Evolutionary conservation across 2,888 invertebrate genomes (phyloP), one percentile per base, ranked within the genome.

Genomic region (Pardosa pseudoannulata): DNA sequence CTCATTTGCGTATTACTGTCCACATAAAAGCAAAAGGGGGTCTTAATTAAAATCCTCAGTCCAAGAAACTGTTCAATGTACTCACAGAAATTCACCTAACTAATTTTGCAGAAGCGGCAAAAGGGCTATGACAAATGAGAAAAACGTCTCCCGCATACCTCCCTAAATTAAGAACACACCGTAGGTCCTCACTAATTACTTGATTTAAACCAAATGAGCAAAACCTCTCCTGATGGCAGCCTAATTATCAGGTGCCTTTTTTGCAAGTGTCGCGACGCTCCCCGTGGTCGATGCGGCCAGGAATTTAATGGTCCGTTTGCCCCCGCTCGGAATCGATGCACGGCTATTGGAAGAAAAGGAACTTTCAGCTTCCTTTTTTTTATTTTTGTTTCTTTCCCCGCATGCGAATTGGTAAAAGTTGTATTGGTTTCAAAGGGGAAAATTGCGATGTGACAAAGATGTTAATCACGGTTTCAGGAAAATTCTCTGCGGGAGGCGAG

Each of bases 171-270:
- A 85, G 83, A 78, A 85, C 83, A 78, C 73, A 62, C 41, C 75
- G 50, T 32, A 72, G 72, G 71, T 67, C 72, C 50, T 50, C 78
- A 75, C 78, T 78, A 78, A 85, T 78, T 85, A 78, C 78, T 78
- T 78, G 72, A 85, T 85, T 85, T 73, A 68, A 85, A 78, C 83
- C 78, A 85, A 85, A 85, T 85, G 83, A 85, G 83, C 83, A 83
- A 83, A 83, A 83, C 73, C 78, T 67, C 73, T 65, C 56, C 56
- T 72, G 72, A 62, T 72, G 72, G 31, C 39, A 36, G 72, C 72
- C 83, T 85, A 85, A 85, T 85, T 85, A 85, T 85, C 83, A 85
- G 76, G 71, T 76, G 76, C 50, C 39, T 50, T 72, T 29, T 31
- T 46, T 56, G 41, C 67, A 62, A 70, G 62, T 75, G 76, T 76